These are phyloP conservation scores for Rousettus leschenaultii DNA, from an alignment of 2,113 vertebrate genomes.

Conservation along the genomic window DNA sequence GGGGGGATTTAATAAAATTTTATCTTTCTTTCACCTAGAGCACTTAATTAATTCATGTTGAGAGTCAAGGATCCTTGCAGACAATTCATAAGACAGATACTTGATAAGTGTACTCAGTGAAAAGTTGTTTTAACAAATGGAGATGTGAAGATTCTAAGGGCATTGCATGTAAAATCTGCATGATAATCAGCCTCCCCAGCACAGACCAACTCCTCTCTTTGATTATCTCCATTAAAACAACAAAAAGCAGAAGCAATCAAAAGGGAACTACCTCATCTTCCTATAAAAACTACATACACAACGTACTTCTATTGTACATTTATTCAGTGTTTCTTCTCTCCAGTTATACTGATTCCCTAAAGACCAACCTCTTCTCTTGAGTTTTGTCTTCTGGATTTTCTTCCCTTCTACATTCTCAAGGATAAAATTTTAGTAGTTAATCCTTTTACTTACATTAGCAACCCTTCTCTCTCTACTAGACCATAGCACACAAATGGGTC, in stretches of 20 bases:
- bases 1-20: background rate
- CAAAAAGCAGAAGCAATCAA: background rate
- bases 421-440: background rate
- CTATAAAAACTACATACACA: background rate
- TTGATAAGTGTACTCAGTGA: background rate
- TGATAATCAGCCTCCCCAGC: background rate
- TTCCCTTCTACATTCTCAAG: background rate
- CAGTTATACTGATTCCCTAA: background rate
- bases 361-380: background rate
- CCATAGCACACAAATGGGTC: background rate
- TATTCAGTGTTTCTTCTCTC: background rate
- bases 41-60: constrained; percentile 2
- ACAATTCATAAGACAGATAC: background rate
- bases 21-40: background rate
- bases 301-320: background rate
- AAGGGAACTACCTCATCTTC: background rate
- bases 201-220: background rate
- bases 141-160: background rate
- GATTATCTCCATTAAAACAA: background rate
- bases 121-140: background rate
- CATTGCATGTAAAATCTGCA: background rate
- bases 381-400: background rate
- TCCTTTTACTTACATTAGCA: background rate
- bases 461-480: background rate
- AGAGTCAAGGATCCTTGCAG: background rate